Conservation (phyloP, 1,140 invertebrate species). For the Ridgeia piscesae region DNA sequence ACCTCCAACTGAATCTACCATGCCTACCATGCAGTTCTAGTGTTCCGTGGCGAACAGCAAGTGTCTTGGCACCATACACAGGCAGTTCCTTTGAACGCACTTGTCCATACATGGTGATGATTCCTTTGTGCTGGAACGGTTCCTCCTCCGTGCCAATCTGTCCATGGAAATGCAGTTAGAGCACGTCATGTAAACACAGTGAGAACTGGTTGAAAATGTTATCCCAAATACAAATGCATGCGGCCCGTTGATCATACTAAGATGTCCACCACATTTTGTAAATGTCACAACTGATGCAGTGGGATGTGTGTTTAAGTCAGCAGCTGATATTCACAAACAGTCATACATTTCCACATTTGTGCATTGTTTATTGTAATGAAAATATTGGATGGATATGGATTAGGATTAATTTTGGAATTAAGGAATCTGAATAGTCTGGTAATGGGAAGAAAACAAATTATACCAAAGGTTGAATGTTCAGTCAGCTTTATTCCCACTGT, state of each 20-base stretch:
- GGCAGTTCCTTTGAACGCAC: slow-evolving; percentile 44
- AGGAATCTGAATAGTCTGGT: not conserved
- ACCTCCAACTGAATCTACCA: not conserved
- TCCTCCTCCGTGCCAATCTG: slow-evolving; percentile 49
- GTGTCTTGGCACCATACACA: slow-evolving; percentile 49
- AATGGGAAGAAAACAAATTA: not conserved
- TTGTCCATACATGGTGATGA: slow-evolving; percentile 46
- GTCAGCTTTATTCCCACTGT: not conserved
- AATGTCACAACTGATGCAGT: not conserved
- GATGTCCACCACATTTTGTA: not conserved
- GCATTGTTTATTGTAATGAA: too few species aligned
- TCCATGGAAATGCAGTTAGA: not conserved
- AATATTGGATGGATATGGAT: too few species aligned
- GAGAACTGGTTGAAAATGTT: not conserved
- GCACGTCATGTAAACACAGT: not conserved
- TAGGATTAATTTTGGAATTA: too few species aligned
- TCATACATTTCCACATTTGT: too few species aligned
- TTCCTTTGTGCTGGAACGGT: slow-evolving; percentile 45
- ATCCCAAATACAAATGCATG: not conserved
- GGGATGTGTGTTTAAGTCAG: not conserved
- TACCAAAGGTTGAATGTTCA: not conserved
- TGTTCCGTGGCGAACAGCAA: slow-evolving; percentile 47
- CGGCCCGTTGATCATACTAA: too few species aligned
- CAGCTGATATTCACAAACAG: too few species aligned
- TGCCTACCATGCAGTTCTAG: slow-evolving; percentile 50